Evolutionary conservation across 2,797 vertebrate species (phyloP).

Genomic region (Gephyroberyx darwinii): DNA sequence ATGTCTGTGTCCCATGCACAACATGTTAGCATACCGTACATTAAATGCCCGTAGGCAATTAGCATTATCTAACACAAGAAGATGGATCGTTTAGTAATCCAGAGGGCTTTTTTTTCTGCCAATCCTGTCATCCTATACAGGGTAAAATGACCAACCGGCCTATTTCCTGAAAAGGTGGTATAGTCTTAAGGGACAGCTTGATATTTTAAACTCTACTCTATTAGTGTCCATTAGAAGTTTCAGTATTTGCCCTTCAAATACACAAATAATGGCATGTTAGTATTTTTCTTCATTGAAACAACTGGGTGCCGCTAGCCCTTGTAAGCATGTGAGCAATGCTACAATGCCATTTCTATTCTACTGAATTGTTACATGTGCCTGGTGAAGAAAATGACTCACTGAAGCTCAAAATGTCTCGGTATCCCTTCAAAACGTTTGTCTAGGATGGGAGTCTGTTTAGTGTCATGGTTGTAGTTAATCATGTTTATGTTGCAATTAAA

Average conservation of each 20-base stretch:
- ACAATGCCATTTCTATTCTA: background rate
- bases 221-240: background rate
- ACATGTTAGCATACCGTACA: too few relatives aligned
- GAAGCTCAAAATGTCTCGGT: background rate
- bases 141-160: too few relatives aligned
- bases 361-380: background rate
- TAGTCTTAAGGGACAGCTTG: too few relatives aligned
- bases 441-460: constrained; percentile 18
- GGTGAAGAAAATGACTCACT: background rate
- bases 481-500: constrained; percentile 57
- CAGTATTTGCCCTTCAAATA: background rate
- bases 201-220: background rate
- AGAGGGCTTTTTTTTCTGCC: too few relatives aligned
- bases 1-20: too few relatives aligned
- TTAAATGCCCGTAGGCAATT: too few relatives aligned
- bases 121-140: too few relatives aligned
- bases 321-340: background rate
- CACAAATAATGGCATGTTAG: background rate
- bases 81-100: too few relatives aligned
- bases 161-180: too few relatives aligned
- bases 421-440: background rate
- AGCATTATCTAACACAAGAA: too few relatives aligned
- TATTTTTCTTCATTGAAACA: constrained; percentile 5
- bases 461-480: constrained; percentile 50
- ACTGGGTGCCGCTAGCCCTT: background rate